A percentile compares a stretch with the other conserved stretches of the same genome.
Evolutionary conservation across 2,888 invertebrate genomes (phyloP).

Genomic region (Caenorhabditis angaria): DNA sequence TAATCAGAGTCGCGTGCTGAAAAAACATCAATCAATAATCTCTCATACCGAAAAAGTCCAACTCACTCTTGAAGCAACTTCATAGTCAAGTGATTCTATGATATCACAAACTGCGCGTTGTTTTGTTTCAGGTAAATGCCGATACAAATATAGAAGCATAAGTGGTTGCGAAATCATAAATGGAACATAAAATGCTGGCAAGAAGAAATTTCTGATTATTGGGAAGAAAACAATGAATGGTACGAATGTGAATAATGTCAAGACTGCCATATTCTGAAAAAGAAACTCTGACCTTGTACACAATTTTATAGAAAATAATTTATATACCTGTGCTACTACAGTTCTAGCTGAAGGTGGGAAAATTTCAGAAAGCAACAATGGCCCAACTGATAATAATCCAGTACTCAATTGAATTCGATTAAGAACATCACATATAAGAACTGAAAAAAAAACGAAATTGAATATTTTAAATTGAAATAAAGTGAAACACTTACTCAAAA

Average conservation of each 20-base stretch:
- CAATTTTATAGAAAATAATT: background rate
- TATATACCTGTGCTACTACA: conserved; percentile 39
- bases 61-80: conserved; percentile 43
- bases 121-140: conserved; percentile 45
- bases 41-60: conserved; percentile 10
- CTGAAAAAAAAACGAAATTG: conserved; percentile 18
- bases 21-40: conserved; percentile 15
- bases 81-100: conserved; percentile 42
- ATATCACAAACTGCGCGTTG: conserved; percentile 45
- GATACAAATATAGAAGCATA: conserved; percentile 12
- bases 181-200: conserved; percentile 38
- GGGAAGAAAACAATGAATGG: conserved; percentile 37
- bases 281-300: background rate
- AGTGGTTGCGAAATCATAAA: conserved; percentile 28
- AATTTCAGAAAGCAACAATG: conserved; percentile 38
- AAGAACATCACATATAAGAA: conserved; percentile 22
- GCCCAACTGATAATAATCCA: conserved; percentile 28
- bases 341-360: conserved; percentile 49
- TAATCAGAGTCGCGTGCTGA: background rate
- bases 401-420: conserved; percentile 21
- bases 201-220: conserved; percentile 35
- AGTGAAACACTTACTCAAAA: conserved; percentile 10
- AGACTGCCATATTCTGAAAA: conserved; percentile 32
- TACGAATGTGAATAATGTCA: conserved; percentile 14
- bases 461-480: background rate